Base-by-base conservation (phyloP, 2,113 vertebrate species). In the Otis tarda region DNA sequence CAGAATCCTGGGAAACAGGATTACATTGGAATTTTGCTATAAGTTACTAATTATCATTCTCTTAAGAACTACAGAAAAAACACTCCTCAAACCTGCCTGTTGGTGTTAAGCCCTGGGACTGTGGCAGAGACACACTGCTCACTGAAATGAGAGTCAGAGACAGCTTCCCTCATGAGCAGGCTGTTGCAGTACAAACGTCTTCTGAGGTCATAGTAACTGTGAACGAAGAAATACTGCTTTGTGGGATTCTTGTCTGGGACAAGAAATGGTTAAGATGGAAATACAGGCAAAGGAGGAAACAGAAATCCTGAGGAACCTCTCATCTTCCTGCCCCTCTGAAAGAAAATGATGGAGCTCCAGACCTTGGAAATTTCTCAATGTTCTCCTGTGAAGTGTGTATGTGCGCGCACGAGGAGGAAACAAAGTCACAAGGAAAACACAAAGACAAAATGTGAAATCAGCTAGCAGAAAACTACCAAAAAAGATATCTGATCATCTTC, bases 51-150 rank as follows among this genome's bases (percentile, higher is more conserved):
- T 70, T 78, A 74, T 15, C 33, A 9, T n/a, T 67, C n/a, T 47
- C 28, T 74, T 75, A 56, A 83, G 17, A 50, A 82, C 20, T n/a
- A 49, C 16, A 47, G 59, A 52, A 63, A 83, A 89, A 89, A 59
- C 3, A 5, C 14, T 50, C 35, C 81, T n/a, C 12, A 49, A 67
- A 89, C 0, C 0, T 25, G 24, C 25, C 27, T 22, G 50, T 55
- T 0, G 1, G 18, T 1, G 1, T 50, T 55, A 52, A 76, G 39
- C 23, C 30, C 68, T 39, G 9, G 27, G 59, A 65, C 6, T 2
- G 0, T 7, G 43, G 39, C 8, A 1, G 53, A 50, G 57, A 78
- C 9, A 41, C 8, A 10, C 20, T 13, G 23, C 41, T 70, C 39
- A 13, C 0, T 19, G 63, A 83, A 83, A 35, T 1, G 24, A 14